Conservation (phyloP, 2,888 invertebrate species). For the Amphipyra berbera region DNA sequence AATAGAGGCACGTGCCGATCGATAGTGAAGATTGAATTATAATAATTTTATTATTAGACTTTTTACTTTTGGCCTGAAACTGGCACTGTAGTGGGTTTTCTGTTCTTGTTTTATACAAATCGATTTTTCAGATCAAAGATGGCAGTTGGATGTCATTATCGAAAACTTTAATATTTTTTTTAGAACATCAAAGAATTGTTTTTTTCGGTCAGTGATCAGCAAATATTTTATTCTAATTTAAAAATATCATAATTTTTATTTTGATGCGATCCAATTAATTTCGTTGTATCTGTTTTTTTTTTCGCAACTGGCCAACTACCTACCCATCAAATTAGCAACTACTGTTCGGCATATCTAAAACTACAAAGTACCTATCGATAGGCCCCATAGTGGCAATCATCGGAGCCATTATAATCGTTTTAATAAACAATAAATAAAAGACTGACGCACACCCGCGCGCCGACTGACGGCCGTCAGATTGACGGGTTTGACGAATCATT, state of each 20-base stretch:
- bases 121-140: neutral
- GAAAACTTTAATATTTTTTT: too few relatives aligned
- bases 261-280: neutral
- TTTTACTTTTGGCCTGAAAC: constrained; percentile 42
- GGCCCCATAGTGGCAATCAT: constrained; percentile 46
- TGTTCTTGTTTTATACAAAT: constrained; percentile 9
- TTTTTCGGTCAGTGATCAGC: neutral
- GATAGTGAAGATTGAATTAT: constrained; percentile 71
- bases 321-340: constrained; percentile 19
- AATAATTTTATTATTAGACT: constrained; percentile 58
- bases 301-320: too few relatives aligned
- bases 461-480: constrained; percentile 62
- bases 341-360: constrained; percentile 20
- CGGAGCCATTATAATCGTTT: constrained; percentile 57
- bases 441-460: constrained; percentile 54
- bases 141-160: neutral
- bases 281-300: neutral
- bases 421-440: constrained; percentile 61
- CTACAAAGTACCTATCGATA: constrained; percentile 44
- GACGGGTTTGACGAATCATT: constrained; percentile 67
- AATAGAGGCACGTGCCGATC: constrained; percentile 65
- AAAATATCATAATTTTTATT: neutral
- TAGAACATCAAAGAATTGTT: too few relatives aligned
- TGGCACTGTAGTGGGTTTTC: constrained; percentile 18
- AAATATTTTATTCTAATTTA: neutral